Conservation (phyloP, 2,797 vertebrate species). For the Malurus splendens region DNA sequence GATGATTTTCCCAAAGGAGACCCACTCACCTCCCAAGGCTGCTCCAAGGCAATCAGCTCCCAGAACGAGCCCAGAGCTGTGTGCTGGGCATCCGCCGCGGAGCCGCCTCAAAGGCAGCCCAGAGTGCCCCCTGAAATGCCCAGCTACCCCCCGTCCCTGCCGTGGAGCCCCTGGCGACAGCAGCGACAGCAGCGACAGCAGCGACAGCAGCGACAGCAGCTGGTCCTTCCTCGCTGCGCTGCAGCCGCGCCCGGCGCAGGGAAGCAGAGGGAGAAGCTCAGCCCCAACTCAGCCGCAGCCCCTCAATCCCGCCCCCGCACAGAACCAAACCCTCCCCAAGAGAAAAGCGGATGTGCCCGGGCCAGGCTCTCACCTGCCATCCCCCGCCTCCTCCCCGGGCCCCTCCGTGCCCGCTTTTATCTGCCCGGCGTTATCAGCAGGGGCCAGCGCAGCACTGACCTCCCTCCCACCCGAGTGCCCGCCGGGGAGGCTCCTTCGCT, state of each 20-base stretch:
- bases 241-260: background rate
- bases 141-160: fast-evolving
- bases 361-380: background rate
- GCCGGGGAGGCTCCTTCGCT: background rate
- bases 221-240: fast-evolving
- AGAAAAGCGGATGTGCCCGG: fast-evolving
- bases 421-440: background rate
- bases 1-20: background rate
- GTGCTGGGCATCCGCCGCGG: background rate
- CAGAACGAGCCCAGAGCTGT: background rate
- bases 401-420: background rate
- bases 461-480: background rate
- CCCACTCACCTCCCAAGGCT: background rate
- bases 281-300: background rate
- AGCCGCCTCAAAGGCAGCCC: background rate
- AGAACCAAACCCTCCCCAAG: fast-evolving
- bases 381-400: background rate
- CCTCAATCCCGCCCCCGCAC: background rate
- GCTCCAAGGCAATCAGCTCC: background rate
- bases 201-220: background rate
- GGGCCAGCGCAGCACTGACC: fast-evolving
- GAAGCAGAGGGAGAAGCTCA: background rate
- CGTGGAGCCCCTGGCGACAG: fast-evolving
- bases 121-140: fast-evolving
- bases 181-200: background rate